These are phyloP conservation scores for Xiphophorus maculatus DNA, from an alignment of 2,113 vertebrate genomes.

Conservation along the genomic window DNA sequence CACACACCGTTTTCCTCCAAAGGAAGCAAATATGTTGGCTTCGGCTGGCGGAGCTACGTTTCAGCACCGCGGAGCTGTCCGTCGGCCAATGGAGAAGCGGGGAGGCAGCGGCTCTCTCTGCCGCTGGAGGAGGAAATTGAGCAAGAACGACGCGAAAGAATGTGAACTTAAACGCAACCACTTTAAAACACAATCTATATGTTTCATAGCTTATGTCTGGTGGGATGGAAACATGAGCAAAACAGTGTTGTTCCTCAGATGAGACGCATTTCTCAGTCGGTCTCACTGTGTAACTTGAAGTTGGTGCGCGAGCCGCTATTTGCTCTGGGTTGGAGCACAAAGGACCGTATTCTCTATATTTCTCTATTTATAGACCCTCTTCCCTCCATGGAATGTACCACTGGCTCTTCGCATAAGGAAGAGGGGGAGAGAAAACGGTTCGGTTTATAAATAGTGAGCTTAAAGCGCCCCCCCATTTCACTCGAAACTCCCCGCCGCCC, in stretches of 20 bases:
- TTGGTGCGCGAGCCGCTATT: conserved; percentile 40
- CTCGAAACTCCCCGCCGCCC: conserved; percentile 55
- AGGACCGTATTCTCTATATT: conserved; percentile 79
- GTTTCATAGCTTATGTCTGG: not conserved
- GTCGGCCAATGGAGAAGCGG: not conserved
- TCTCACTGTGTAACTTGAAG: conserved; percentile 14
- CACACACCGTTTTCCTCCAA: not conserved
- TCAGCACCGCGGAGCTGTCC: conserved; percentile 76
- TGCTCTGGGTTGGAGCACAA: conserved; percentile 75
- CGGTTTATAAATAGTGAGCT: conserved; percentile 50
- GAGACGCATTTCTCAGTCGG: not conserved
- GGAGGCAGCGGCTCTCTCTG: conserved; percentile 1
- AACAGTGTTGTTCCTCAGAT: not conserved
- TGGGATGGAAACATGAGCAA: not conserved
- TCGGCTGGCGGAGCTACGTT: conserved; percentile 8
- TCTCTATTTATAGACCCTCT: conserved; percentile 83
- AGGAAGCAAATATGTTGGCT: not conserved
- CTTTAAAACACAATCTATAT: not conserved
- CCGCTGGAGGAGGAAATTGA: not conserved
- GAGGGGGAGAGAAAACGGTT: conserved; percentile 48
- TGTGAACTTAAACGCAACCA: conserved; percentile 19
- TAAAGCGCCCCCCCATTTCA: conserved; percentile 38
- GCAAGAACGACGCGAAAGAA: conserved; percentile 18
- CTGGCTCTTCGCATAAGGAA: conserved; percentile 70
- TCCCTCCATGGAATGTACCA: conserved; percentile 86